Evolutionary conservation across 2,888 invertebrate genomes (phyloP), one percentile per base, ranked within the genome.

Genomic region (Dione vanillae): DNA sequence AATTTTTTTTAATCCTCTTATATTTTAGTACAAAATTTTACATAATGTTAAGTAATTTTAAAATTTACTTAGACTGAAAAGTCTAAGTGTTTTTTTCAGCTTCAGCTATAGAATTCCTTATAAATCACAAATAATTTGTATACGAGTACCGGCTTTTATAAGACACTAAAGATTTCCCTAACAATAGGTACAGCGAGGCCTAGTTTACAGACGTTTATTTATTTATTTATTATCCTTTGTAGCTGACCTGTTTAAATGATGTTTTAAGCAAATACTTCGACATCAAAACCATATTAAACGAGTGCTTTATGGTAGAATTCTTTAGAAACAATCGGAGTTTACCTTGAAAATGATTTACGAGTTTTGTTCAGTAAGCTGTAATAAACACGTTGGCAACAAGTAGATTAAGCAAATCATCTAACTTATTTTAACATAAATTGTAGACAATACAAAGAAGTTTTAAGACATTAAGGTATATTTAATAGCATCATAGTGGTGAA

Each of bases 361-460:
- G 82, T 78, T 80, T 83, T 82, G 83, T 79, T 82, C 79, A 79
- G 78, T 79, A 76, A 77, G 75, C 75, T 77, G 84, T 80, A 83
- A 88, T 89, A 90, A 89, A 90, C 84, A 86, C 82, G 83, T 87
- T 83, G 78, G 84, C 86, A 89, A 87, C 85, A 87, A 87, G 88
- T 89, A 70, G 74, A 72, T 84, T 61, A 64, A 79, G 81, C 74
- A 78, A 75, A 76, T 83, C 81, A 82, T 51, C 81, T 83, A 76
- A 77, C 81, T 82, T 80, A 81, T 82, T 27, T 47, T 12, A 27
- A 56, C 3, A 56, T 56, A 37, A 16, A 11, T 16, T 37, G 16
- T 19, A 1, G 16, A 19, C 8, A 1, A 7, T 51, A 19, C 16
- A 20, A 51, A 20, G 20, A 51, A 51, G 20, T 49, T 41, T 41